Evolutionary conservation across 2,113 vertebrate species (phyloP).

Genomic region (Anguilla rostrata): DNA sequence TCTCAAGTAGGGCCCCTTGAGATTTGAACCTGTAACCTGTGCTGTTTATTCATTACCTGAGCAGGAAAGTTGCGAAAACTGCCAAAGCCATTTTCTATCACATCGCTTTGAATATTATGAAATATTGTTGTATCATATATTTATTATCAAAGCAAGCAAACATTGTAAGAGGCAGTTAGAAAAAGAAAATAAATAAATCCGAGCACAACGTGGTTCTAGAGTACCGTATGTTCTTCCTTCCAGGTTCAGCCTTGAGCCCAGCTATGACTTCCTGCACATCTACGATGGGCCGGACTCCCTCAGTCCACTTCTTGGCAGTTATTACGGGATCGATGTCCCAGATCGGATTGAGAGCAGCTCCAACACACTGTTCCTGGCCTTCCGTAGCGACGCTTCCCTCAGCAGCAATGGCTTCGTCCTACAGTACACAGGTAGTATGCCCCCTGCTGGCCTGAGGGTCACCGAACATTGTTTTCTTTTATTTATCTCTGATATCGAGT

Average conservation of each 20-base stretch:
- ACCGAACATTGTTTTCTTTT: background rate
- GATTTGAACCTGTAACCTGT: background rate
- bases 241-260: constrained; percentile 95
- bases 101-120: no score
- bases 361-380: constrained; percentile 93
- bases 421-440: constrained; percentile 85
- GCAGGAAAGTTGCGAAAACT: background rate
- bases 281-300: constrained; percentile 93
- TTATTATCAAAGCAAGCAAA: no score
- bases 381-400: constrained; percentile 92
- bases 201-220: background rate
- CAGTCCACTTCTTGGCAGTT: constrained; percentile 91
- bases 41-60: background rate
- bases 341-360: constrained; percentile 93
- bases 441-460: background rate
- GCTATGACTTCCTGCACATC: constrained; percentile 96
- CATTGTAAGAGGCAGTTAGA: background rate
- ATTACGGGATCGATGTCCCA: constrained; percentile 87
- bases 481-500: background rate
- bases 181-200: background rate
- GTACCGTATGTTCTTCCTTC: constrained; percentile 14
- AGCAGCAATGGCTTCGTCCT: constrained; percentile 93
- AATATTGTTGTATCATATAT: background rate
- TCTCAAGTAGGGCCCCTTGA: background rate
- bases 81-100: no score